Conservation (phyloP, 2,797 vertebrate species). For the Etheostoma nigrum region DNA sequence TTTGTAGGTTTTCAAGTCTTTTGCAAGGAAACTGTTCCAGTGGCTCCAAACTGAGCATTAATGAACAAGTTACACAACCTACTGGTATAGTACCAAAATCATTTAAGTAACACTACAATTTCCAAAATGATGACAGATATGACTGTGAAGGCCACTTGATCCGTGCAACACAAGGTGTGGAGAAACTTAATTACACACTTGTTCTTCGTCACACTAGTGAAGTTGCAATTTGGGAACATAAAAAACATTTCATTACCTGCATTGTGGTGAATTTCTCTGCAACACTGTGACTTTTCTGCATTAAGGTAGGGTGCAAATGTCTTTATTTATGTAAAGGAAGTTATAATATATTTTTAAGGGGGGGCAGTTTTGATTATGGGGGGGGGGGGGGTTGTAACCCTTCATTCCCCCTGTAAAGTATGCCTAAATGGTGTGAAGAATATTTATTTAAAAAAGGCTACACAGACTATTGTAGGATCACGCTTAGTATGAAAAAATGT, state of each 20-base stretch:
- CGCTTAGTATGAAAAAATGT: background rate
- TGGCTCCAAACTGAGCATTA: constrained; percentile 69
- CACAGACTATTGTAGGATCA: background rate
- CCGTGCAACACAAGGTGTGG: background rate
- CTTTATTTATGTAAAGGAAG: no score
- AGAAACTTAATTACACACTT: constrained; percentile 2
- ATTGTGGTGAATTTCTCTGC: no score
- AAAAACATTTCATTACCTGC: no score
- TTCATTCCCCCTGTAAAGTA: no score
- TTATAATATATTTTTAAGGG: no score
- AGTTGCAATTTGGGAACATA: background rate
- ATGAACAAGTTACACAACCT: constrained; percentile 59
- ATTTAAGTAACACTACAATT: background rate
- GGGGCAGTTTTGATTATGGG: no score
- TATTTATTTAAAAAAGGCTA: background rate
- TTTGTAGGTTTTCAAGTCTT: constrained; percentile 85
- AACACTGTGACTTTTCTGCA: no score
- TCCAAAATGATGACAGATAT: constrained; percentile 19
- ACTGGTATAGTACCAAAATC: constrained; percentile 61
- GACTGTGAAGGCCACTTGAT: constrained; percentile 10
- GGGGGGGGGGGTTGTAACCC: no score
- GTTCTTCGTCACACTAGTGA: constrained; percentile 13
- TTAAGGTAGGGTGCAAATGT: no score
- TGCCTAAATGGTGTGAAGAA: background rate
- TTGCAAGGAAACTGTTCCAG: constrained; percentile 75